phyloP scores from a whole-genome alignment of 2,113 vertebrate species.

The Muntiacus reevesi region DNA sequence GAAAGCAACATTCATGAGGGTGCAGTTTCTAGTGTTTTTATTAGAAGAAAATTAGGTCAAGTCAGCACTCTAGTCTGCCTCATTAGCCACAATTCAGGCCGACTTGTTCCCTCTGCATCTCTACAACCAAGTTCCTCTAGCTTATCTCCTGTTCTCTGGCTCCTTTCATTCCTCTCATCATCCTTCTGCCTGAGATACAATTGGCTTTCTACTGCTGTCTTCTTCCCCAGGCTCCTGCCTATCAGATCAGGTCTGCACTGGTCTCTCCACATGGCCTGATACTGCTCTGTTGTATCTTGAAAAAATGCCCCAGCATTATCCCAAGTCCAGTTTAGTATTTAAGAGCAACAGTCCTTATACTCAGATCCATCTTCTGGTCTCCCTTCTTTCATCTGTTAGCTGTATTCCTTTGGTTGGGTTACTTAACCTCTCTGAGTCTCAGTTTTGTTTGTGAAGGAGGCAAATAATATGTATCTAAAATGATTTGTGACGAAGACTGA shows the following conservation, averaged over 20 bases:
- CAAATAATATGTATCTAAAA: neutral
- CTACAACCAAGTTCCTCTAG: neutral
- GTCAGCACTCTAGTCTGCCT: neutral
- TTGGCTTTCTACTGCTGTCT: neutral
- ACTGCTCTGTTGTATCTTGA: neutral
- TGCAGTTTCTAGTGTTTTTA: neutral
- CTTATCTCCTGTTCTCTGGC: no score
- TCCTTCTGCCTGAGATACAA: neutral
- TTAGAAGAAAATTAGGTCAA: neutral
- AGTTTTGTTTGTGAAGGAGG: neutral
- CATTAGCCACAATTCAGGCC: neutral
- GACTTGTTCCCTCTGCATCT: neutral
- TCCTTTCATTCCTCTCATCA: neutral
- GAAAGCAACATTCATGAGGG: neutral
- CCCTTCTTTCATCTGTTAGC: neutral
- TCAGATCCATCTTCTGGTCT: neutral
- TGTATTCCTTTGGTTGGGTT: neutral
- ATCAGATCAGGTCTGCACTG: fast-evolving
- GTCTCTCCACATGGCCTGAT: neutral
- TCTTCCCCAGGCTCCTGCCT: neutral
- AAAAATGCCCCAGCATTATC: neutral
- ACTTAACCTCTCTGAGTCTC: neutral
- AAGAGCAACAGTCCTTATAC: neutral
- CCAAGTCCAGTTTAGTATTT: neutral
- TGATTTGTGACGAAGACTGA: neutral